Percentiles rank a stretch among this genome's conserved stretches.
Conservation (phyloP, 2,888 invertebrate genomes). For the Lypha dubia region DNA sequence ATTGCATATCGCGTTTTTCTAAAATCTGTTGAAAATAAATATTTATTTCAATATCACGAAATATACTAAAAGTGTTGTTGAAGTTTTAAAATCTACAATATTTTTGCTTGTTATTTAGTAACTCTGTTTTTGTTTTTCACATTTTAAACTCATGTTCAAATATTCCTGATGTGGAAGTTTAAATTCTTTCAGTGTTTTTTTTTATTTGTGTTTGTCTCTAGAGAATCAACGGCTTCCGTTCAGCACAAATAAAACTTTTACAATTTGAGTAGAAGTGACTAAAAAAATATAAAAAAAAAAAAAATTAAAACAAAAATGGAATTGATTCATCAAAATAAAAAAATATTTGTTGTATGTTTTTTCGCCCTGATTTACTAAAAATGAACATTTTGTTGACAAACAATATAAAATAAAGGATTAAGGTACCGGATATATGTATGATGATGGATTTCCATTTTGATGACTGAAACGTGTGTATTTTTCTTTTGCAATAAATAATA, state of each 20-base stretch:
- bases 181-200: no score
- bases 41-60: background rate
- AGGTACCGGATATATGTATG: slow-evolving; percentile 7
- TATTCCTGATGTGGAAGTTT: slow-evolving; percentile 32
- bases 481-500: background rate
- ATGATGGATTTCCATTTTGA: background rate
- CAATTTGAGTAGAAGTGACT: background rate
- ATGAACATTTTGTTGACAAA: slow-evolving; percentile 11
- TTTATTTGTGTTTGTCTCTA: slow-evolving; percentile 26
- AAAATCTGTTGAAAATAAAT: background rate
- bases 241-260: background rate
- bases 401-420: slow-evolving; percentile 12
- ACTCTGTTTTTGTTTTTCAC: background rate
- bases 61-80: background rate
- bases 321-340: slow-evolving; percentile 10
- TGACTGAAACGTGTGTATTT: background rate
- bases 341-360: slow-evolving; percentile 8
- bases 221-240: slow-evolving; percentile 14
- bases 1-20: no score
- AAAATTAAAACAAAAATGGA: background rate
- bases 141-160: slow-evolving; percentile 26
- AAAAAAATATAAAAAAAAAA: background rate
- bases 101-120: background rate
- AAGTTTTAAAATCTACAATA: background rate
- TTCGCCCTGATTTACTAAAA: background rate